These are phyloP conservation scores for Reticulitermes speratus DNA, from an alignment of 1,140 invertebrate species.

Conservation along the genomic window DNA sequence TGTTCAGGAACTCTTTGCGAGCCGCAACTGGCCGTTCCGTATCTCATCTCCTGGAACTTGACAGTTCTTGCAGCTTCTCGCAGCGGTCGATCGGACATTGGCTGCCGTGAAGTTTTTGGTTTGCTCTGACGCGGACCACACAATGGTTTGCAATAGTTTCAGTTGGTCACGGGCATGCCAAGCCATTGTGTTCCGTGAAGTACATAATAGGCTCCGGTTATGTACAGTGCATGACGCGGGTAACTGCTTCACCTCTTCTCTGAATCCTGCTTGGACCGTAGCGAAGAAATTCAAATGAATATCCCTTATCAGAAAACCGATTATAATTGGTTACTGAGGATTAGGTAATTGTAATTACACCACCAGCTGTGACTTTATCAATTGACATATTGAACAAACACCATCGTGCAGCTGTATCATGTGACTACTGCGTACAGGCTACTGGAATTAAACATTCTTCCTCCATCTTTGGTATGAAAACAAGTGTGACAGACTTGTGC, in stretches of 20 bases:
- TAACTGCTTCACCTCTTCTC: not conserved
- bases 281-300: conserved; percentile 19
- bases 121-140: conserved; percentile 7
- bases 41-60: too few relatives aligned
- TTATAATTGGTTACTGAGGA: conserved; percentile 7
- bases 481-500: too few relatives aligned
- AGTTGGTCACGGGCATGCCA: not conserved
- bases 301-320: conserved; percentile 8
- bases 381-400: not conserved
- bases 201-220: conserved; percentile 15
- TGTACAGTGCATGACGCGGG: conserved; percentile 1
- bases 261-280: not conserved
- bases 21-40: too few relatives aligned
- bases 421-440: not conserved
- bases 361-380: conserved; percentile 9
- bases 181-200: not conserved
- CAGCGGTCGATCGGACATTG: not conserved
- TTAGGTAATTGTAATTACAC: not conserved
- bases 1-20: too few relatives aligned
- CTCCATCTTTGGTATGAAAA: too few relatives aligned
- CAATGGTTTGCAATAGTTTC: conserved; percentile 6
- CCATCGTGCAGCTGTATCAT: not conserved
- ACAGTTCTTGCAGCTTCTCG: not conserved
- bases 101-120: conserved; percentile 11
- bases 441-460: not conserved